Evolutionary conservation across 2,113 vertebrate genomes (phyloP).

Genomic region (Eublepharis macularius): DNA sequence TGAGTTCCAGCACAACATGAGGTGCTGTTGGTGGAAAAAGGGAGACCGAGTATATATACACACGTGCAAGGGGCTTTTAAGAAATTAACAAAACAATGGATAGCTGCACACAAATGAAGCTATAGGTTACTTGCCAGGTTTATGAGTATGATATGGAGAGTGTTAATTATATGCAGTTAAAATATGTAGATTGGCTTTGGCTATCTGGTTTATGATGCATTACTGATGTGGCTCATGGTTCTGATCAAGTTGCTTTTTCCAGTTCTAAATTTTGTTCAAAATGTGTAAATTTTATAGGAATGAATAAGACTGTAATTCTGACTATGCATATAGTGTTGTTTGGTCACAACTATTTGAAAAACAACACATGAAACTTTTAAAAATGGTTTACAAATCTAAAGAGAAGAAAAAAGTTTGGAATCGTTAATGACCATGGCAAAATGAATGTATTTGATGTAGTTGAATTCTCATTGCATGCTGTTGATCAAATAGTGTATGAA

Average conservation of each 20-base stretch:
- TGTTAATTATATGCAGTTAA: slow-evolving; percentile 23
- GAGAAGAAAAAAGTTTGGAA: not conserved
- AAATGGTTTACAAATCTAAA: not conserved
- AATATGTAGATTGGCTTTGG: slow-evolving; percentile 18
- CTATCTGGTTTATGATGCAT: slow-evolving; percentile 14
- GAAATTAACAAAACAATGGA: not conserved
- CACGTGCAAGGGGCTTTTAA: not conserved
- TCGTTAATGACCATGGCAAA: not conserved
- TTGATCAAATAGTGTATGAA: not conserved
- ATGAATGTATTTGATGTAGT: not conserved
- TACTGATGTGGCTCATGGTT: slow-evolving; percentile 13
- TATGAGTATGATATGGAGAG: slow-evolving; percentile 3
- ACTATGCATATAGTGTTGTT: not conserved
- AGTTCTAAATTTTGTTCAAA: slow-evolving; percentile 7
- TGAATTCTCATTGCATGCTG: not conserved
- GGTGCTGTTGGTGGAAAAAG: not conserved
- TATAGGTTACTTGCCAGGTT: slow-evolving; percentile 12
- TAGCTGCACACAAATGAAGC: slow-evolving; percentile 15
- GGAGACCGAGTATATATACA: not conserved
- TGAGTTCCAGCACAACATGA: not conserved
- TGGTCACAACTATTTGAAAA: not conserved
- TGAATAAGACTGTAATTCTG: not conserved
- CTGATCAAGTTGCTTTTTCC: not conserved
- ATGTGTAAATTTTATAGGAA: not conserved
- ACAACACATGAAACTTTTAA: not conserved